Percentiles rank a stretch among this genome's conserved stretches.
Evolutionary conservation across 2,113 vertebrate genomes (phyloP).

Genomic region (Tinamus guttatus): DNA sequence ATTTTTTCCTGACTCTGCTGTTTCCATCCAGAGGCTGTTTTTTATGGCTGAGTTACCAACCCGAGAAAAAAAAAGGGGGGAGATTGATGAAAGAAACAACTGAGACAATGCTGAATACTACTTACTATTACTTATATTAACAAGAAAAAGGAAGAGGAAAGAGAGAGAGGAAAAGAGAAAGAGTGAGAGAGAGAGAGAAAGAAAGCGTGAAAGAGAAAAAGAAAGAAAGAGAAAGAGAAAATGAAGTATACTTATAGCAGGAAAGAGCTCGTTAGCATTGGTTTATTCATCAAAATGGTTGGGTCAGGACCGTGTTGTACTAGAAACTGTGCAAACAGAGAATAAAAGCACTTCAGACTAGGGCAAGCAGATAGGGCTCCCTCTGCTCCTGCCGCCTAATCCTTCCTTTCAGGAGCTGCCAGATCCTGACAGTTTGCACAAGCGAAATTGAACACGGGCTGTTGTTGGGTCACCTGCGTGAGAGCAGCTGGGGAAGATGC

Average conservation of each 20-base stretch:
- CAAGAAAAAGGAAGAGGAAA: not conserved
- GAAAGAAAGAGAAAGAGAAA: too few species aligned
- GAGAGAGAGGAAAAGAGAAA: not conserved
- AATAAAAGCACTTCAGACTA: slow-evolving; percentile 33
- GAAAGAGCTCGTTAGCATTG: not conserved
- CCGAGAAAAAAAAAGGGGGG: not conserved
- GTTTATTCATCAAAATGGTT: not conserved
- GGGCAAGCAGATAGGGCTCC: slow-evolving; percentile 30
- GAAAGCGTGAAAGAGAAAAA: too few species aligned
- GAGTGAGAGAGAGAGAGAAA: too few species aligned
- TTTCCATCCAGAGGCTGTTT: not conserved
- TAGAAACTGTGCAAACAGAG: slow-evolving; percentile 44
- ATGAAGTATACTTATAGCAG: not conserved
- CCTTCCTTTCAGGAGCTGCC: slow-evolving; percentile 51
- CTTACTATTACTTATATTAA: not conserved
- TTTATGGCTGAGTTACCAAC: not conserved
- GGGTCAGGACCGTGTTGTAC: slow-evolving; percentile 44
- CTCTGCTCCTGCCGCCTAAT: slow-evolving; percentile 40
- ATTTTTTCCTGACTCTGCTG: not conserved
- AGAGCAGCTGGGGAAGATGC: not conserved
- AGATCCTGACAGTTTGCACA: slow-evolving; percentile 27
- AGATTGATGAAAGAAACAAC: not conserved
- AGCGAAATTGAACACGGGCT: slow-evolving; percentile 36
- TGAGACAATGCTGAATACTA: not conserved
- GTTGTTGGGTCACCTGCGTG: not conserved